Evolutionary conservation across 2,888 invertebrate species (phyloP).

Genomic region (Hemaris fuciformis): DNA sequence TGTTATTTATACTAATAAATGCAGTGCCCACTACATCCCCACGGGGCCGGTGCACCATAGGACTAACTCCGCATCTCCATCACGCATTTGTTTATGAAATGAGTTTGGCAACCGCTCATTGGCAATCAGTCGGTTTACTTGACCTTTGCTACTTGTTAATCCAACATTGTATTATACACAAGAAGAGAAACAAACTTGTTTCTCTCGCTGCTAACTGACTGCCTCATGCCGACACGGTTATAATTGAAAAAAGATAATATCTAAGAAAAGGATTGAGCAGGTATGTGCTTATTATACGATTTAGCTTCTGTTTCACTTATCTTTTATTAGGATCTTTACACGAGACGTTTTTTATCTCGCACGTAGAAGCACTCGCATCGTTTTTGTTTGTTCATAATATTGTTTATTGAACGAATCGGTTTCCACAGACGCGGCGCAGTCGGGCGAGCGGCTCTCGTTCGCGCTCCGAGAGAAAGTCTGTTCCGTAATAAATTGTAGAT

Average conservation of each 20-base stretch:
- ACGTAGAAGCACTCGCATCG: background rate
- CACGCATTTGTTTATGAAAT: slow-evolving; percentile 25
- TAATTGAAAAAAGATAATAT: slow-evolving; percentile 7
- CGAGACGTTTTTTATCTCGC: background rate
- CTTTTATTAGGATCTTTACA: background rate
- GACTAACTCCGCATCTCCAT: slow-evolving; percentile 1
- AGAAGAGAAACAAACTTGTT: background rate
- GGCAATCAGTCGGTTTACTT: background rate
- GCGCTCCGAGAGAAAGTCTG: slow-evolving; percentile 2
- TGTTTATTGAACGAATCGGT: background rate
- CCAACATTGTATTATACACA: background rate
- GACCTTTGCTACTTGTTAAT: slow-evolving; percentile 4
- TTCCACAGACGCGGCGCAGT: background rate
- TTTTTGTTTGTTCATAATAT: background rate
- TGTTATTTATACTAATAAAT: background rate
- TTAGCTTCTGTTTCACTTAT: slow-evolving; percentile 8
- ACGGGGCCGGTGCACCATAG: background rate
- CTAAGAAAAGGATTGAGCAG: background rate
- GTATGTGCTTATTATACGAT: background rate
- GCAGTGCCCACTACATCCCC: background rate
- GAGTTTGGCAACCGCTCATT: background rate
- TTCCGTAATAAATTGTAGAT: slow-evolving; percentile 8
- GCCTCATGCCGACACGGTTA: background rate
- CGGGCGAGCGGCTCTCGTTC: background rate
- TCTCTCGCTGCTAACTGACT: background rate